phyloP scores from a whole-genome alignment of 2,888 invertebrate genomes.

The Ormyrus nitidulus region DNA sequence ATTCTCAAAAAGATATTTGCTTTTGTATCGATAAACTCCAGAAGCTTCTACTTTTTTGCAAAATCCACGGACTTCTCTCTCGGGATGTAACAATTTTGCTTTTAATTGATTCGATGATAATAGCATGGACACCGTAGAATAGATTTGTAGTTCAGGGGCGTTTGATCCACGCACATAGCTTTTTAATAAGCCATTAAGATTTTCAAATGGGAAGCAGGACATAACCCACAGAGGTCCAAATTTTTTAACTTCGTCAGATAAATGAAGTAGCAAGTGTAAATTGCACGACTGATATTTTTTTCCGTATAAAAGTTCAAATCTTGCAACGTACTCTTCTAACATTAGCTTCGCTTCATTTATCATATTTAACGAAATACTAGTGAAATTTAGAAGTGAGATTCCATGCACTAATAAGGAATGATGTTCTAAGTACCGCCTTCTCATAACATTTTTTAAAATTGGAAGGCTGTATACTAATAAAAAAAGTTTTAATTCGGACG shows the following conservation, averaged over 20 bases:
- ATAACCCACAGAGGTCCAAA: background rate
- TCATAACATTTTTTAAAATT: background rate
- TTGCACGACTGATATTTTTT: too few species aligned
- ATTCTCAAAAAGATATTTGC: background rate
- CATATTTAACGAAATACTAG: background rate
- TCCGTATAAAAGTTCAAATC: background rate
- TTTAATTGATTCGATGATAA: background rate
- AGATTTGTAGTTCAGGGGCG: background rate
- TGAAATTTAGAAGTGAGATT: background rate
- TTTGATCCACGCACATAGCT: too few species aligned
- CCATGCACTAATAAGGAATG: background rate
- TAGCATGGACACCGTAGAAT: background rate
- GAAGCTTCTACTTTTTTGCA: too few species aligned
- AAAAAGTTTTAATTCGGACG: too few species aligned
- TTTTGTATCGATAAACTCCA: background rate
- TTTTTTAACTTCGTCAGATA: background rate
- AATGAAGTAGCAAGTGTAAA: background rate
- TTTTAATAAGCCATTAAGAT: background rate
- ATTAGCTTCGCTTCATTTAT: background rate
- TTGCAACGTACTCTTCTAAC: background rate
- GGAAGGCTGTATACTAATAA: background rate
- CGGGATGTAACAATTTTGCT: background rate
- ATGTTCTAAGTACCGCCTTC: background rate
- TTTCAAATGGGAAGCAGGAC: background rate
- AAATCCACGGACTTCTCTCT: too few species aligned